Base-by-base conservation (phyloP, 2,113 vertebrate species). In the Oncorhynchus mykiss region DNA sequence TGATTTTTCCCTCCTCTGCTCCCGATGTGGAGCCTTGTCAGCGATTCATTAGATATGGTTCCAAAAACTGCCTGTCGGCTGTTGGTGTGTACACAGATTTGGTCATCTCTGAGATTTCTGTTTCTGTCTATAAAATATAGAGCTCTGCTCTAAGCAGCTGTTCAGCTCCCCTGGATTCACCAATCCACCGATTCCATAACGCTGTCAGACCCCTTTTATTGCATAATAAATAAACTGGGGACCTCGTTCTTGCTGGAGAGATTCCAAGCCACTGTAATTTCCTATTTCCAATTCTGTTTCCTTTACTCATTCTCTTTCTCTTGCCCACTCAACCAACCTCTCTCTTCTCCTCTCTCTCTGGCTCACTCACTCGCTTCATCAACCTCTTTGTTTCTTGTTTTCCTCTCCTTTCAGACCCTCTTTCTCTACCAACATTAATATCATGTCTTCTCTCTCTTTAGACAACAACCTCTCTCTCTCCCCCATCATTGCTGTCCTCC, bases 361-460 rank as follows among this genome's bases (percentile, higher is more conserved):
- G 6, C 76, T 20, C 76, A 12, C 31, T 68, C 59, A 9, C 59
- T 24, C n/a, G 0, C 11, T 62, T 67, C 4, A n/a, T 8, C n/a
- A 27, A 4, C n/a, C 12, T 25, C 69, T 54, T 22, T 54, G 22
- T 71, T 48, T 71, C 69, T 54, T 54, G 24, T 71, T 22, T 51
- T 45, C 16, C 39, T 60, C 54, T 60, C 16, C 39, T 62, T 27
- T 62, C 45, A 34, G 45, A 76, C 7, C 16, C 70, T 57, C 70
- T 72, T 51, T 59, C 24, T 72, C 51, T 18, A 49, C 29, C 49
- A 51, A 11, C 57, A 25, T 72, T 14, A 29, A 51, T 57, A 24
- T 72, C 70, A 29, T n/a, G n/a, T n/a, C 45, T 13, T 71, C 48
- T 57, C 22, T 71, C 51, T 59, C 70, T 71, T n/a, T 12, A 24